Conservation (phyloP, 2,113 vertebrate species). For the Menidia beryllina region DNA sequence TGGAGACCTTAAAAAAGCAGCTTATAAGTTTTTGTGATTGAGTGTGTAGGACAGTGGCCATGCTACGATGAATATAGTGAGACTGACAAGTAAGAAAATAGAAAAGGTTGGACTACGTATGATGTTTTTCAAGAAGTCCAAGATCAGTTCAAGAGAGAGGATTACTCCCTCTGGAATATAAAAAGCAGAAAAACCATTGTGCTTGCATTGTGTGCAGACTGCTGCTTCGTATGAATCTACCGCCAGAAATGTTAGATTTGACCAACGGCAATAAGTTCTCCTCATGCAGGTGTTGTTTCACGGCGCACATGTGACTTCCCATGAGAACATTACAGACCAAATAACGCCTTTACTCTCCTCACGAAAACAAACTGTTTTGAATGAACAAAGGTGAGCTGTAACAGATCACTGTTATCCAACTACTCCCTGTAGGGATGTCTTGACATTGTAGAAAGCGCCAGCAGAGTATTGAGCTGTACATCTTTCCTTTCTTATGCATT, state of each 20-base stretch:
- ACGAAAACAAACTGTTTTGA: conserved; percentile 15
- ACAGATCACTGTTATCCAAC: conserved; percentile 32
- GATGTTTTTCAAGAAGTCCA: too few relatives aligned
- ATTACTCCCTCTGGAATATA: too few relatives aligned
- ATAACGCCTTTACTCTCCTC: conserved; percentile 10
- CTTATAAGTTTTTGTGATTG: neutral
- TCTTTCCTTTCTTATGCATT: conserved; percentile 8
- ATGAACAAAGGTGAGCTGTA: conserved; percentile 34
- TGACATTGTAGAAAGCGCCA: conserved; percentile 5
- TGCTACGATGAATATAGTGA: neutral
- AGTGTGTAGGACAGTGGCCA: neutral
- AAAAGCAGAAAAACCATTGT: too few relatives aligned
- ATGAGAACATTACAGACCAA: conserved; percentile 7
- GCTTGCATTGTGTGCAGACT: too few relatives aligned
- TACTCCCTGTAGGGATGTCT: conserved; percentile 32
- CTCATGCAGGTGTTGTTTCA: conserved; percentile 33
- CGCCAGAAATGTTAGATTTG: too few relatives aligned
- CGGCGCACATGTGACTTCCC: conserved; percentile 10
- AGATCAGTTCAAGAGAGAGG: too few relatives aligned
- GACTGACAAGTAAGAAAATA: neutral
- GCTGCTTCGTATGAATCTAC: too few relatives aligned
- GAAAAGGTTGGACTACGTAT: too few relatives aligned
- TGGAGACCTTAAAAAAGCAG: neutral
- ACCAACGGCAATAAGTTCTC: too few relatives aligned
- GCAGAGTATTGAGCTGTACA: neutral